Percentiles rank a stretch among this genome's conserved stretches.
Evolutionary conservation across 2,888 invertebrate species (phyloP).

Genomic region (Cerastis rubricosa): DNA sequence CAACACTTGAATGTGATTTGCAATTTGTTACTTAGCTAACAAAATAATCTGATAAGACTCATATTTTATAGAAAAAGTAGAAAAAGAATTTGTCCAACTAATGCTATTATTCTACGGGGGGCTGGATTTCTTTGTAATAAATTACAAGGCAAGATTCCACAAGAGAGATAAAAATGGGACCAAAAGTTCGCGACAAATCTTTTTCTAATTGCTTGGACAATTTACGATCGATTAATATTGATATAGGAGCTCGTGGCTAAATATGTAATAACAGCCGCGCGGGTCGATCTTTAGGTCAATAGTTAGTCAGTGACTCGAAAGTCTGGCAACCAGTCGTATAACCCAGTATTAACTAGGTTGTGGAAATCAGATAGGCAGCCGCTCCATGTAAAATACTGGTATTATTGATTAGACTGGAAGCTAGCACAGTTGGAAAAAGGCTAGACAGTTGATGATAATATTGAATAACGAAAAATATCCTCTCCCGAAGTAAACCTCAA

Average conservation of each 20-base stretch:
- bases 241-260: neutral
- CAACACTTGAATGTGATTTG: slow-evolving; percentile 19
- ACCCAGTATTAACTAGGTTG: too few relatives aligned
- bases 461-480: too few relatives aligned
- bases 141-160: slow-evolving; percentile 48
- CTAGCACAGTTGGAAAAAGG: too few relatives aligned
- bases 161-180: slow-evolving; percentile 52
- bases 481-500: neutral
- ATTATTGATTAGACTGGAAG: too few relatives aligned
- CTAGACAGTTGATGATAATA: too few relatives aligned
- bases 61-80: slow-evolving; percentile 12
- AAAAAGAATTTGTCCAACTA: slow-evolving; percentile 36
- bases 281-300: too few relatives aligned
- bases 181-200: slow-evolving; percentile 44
- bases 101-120: slow-evolving; percentile 20
- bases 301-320: too few relatives aligned
- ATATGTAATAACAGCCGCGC: too few relatives aligned
- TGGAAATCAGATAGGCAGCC: too few relatives aligned
- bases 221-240: slow-evolving; percentile 37
- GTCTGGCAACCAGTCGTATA: too few relatives aligned
- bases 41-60: slow-evolving; percentile 38
- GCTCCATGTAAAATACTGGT: too few relatives aligned
- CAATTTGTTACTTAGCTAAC: slow-evolving; percentile 18
- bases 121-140: slow-evolving; percentile 35
- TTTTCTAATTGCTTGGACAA: slow-evolving; percentile 42